Conservation (phyloP, 2,888 invertebrate genomes). For the Myopa testacea region DNA sequence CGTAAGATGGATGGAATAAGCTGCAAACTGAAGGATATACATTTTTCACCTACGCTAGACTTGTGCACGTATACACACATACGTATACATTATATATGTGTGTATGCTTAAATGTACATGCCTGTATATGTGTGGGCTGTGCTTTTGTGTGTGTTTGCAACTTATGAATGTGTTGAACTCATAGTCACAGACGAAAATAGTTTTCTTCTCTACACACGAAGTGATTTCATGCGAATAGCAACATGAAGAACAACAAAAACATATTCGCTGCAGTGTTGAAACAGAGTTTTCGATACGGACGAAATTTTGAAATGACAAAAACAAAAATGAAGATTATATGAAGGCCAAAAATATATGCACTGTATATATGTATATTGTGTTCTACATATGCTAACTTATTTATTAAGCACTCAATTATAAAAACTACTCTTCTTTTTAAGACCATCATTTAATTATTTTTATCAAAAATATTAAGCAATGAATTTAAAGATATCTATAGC, state of each 20-base stretch:
- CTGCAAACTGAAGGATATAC: slow-evolving; percentile 12
- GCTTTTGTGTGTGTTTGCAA: not conserved
- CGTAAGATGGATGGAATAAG: slow-evolving; percentile 23
- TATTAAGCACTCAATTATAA: too few species aligned
- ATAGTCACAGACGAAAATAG: slow-evolving; percentile 1
- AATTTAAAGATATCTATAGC: too few species aligned
- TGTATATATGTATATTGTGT: too few species aligned
- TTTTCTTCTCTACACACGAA: slow-evolving; percentile 22
- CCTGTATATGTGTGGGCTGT: not conserved
- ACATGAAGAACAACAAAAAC: slow-evolving; percentile 31
- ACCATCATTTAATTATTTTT: too few species aligned
- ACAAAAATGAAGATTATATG: slow-evolving; percentile 30
- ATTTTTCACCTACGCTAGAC: not conserved
- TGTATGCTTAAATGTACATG: not conserved
- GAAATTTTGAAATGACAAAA: not conserved
- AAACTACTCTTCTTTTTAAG: too few species aligned
- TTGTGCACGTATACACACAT: not conserved
- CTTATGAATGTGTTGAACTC: not conserved
- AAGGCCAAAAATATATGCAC: not conserved
- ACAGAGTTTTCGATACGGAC: too few species aligned
- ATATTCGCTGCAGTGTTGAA: not conserved
- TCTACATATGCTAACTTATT: too few species aligned
- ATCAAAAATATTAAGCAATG: too few species aligned
- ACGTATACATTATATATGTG: not conserved
- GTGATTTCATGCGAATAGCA: slow-evolving; percentile 24